Conservation (phyloP, 23 tunicate genomes). For the Styela plicata region DNA sequence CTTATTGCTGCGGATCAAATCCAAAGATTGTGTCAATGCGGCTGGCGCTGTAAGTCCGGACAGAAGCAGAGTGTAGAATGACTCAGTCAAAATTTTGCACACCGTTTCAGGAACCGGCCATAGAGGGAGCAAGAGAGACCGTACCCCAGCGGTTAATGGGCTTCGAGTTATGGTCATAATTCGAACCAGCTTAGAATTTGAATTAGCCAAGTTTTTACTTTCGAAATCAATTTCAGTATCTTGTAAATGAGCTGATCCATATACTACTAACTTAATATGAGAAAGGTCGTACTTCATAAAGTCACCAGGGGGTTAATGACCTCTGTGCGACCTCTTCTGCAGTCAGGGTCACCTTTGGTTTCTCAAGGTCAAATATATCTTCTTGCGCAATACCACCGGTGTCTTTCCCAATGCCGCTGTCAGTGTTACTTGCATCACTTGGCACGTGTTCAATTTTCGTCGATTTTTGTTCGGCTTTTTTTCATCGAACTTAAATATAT, state of each 20-base stretch:
- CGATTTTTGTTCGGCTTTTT: not conserved
- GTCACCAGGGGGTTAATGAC: constrained; percentile 26
- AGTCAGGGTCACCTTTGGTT: not conserved
- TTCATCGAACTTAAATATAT: not conserved
- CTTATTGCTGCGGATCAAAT: constrained; percentile 30
- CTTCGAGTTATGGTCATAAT: constrained; percentile 4
- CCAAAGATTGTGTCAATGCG: constrained; percentile 47
- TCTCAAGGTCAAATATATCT: not conserved
- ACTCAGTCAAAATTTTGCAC: constrained; percentile 29
- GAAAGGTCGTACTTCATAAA: constrained; percentile 30
- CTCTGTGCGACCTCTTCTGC: not conserved
- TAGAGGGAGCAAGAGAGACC: constrained; percentile 33
- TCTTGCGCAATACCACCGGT: not conserved
- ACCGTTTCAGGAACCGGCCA: constrained; percentile 96
- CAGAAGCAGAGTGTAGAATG: constrained; percentile 36
- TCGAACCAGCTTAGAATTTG: not conserved
- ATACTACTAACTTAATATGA: constrained; percentile 41
- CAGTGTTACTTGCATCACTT: not conserved
- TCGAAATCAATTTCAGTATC: not conserved
- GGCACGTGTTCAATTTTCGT: not conserved
- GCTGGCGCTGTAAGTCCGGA: constrained; percentile 25
- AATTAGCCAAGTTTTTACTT: not conserved
- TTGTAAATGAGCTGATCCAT: constrained; percentile 54
- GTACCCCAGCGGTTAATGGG: constrained; percentile 28
- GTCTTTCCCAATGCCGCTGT: not conserved